Evolutionary conservation across 92 coral and sea anemone genomes (phyloP).

Genomic region (Porites evermanni): DNA sequence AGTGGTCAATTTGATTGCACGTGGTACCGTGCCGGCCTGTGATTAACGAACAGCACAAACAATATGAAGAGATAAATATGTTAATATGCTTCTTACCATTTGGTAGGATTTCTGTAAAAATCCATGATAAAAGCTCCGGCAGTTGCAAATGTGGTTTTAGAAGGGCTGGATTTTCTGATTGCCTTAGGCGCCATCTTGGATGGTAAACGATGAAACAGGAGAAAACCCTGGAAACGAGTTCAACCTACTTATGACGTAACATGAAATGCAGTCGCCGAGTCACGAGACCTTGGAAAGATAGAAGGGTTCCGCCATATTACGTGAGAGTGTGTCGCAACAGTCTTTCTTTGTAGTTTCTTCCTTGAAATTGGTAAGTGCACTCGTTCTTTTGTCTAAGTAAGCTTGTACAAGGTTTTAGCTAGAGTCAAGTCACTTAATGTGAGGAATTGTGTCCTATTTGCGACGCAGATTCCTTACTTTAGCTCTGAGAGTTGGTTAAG

Average conservation of each 20-base stretch:
- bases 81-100: conserved; percentile 75
- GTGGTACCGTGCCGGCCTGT: not conserved
- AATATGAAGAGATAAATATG: not conserved
- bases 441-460: not conserved
- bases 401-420: not conserved
- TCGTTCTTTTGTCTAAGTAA: not conserved
- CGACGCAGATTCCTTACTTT: not conserved
- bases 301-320: conserved; percentile 86
- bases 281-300: conserved; percentile 58
- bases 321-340: conserved; percentile 32
- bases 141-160: conserved; percentile 42
- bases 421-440: not conserved
- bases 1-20: no score
- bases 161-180: conserved; percentile 53
- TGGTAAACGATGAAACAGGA: conserved; percentile 36
- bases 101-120: conserved; percentile 88
- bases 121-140: conserved; percentile 76
- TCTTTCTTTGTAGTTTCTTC: conserved; percentile 7
- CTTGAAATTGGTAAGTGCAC: conserved; percentile 45
- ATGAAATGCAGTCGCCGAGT: conserved; percentile 61
- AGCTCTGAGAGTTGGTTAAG: not conserved
- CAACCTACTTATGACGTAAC: conserved; percentile 67
- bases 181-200: conserved; percentile 90
- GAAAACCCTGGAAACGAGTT: not conserved
- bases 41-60: not conserved